phyloP scores from a whole-genome alignment of 1,140 invertebrate species.

The Gonioctena quinquepunctata region DNA sequence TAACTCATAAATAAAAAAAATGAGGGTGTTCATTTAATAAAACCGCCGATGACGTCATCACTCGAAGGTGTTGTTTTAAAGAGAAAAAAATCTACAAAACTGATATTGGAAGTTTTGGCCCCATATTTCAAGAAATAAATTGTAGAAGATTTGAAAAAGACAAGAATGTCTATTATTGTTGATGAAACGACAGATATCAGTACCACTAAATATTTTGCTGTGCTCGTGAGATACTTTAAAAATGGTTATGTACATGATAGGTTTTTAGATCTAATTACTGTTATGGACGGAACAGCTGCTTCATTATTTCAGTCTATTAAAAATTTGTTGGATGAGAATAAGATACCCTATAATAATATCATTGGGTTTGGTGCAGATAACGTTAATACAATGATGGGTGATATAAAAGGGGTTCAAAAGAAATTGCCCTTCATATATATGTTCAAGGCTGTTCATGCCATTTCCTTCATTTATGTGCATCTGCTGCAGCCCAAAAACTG shows the following conservation, averaged over 20 bases:
- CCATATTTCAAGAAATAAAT: too few relatives aligned
- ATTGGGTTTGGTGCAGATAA: constrained; percentile 14
- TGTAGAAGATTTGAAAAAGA: too few relatives aligned
- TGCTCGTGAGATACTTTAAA: not conserved
- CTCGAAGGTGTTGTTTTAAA: too few relatives aligned
- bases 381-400: constrained; percentile 12
- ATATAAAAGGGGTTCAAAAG: constrained; percentile 10
- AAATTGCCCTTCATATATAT: constrained; percentile 3
- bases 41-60: too few relatives aligned
- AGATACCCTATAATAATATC: constrained; percentile 10
- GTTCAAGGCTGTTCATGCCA: constrained; percentile 15
- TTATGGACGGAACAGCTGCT: not conserved
- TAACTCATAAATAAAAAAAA: too few relatives aligned
- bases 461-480: constrained; percentile 18
- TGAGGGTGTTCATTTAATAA: too few relatives aligned
- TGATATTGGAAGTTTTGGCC: too few relatives aligned
- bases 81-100: too few relatives aligned
- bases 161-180: too few relatives aligned
- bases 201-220: not conserved
- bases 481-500: not conserved
- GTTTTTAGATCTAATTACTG: constrained; percentile 10
- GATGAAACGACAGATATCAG: constrained; percentile 23
- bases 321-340: not conserved
- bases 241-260: not conserved
- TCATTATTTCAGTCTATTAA: not conserved